Base-by-base conservation (phyloP, 2,113 vertebrate species). In the Chaetodon auriga region DNA sequence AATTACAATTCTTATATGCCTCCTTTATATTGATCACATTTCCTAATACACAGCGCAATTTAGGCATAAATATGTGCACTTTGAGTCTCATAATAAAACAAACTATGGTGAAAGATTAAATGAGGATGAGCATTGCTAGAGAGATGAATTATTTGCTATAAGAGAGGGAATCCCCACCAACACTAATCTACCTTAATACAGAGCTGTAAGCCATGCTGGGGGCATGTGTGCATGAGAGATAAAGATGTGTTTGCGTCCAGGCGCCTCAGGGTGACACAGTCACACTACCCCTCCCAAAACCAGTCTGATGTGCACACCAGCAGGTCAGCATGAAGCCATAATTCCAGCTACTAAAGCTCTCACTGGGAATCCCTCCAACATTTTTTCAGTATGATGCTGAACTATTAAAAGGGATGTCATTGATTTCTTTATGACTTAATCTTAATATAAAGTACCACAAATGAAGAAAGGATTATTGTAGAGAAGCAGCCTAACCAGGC, bases 151-250 rank as follows among this genome's bases (percentile, higher is more conserved):
- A n/a, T 61, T 38, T 71, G 65, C 21, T 30, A 15, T 41, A n/a
- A 76, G 30, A 53, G 43, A 88, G 62, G 77, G 78, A 83, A 88
- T 78, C 81, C 70, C 87, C 35, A 6, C 53, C 53, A 72, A 21
- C 38, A 72, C 58, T 12, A 61, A 41, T 82, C 61, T 62, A 43
- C 35, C 1, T 82, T 19, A 75, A 70, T 53, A 16, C 7, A 18
- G 73, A 23, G 63, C 43, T 15, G 62, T 36, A 72, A 72, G 53
- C 78, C 64, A 68, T 64, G 70, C 55, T 76, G 89, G 38, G 80
- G 86, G 65, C 85, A 68, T 87, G 82, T 94, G 94, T 90, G 92
- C 25, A 18, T 12, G 5, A 78, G 80, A 94, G 94, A 94, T 94
- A 94, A 94, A 91, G 83, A 89, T 1, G 51, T 91, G 63, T 91